phyloP scores from a whole-genome alignment of 2,113 vertebrate species.

The Ailuropoda melanoleuca region DNA sequence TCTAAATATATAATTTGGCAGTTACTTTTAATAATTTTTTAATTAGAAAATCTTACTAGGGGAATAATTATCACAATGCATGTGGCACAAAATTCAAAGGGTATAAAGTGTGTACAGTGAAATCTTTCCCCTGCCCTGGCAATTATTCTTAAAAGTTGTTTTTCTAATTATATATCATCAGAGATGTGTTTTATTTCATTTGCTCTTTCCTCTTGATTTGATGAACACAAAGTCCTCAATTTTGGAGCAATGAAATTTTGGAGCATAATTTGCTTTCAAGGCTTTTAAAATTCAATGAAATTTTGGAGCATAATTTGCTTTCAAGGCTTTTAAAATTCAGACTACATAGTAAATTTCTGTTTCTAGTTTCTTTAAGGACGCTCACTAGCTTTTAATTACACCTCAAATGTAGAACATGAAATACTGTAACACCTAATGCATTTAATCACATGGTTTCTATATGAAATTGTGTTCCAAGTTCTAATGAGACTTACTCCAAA shows the following conservation, averaged over 20 bases:
- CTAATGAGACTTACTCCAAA: neutral
- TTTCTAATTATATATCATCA: conserved; percentile 29
- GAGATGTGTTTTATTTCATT: conserved; percentile 42
- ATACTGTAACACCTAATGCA: neutral
- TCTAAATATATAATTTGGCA: neutral
- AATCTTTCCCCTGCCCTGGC: neutral
- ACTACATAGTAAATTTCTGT: neutral
- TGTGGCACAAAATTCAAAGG: neutral
- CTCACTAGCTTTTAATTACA: neutral
- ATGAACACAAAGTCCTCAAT: conserved; percentile 28
- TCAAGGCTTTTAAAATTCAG: neutral
- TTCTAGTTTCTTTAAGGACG: conserved; percentile 23
- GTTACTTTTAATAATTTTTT: neutral
- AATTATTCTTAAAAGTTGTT: conserved; percentile 6
- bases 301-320: neutral
- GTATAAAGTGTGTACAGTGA: neutral
- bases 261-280: neutral
- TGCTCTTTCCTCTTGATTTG: conserved; percentile 40
- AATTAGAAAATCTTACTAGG: conserved; percentile 5
- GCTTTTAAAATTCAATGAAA: conserved; percentile 15
- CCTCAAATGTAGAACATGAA: neutral
- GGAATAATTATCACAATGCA: neutral
- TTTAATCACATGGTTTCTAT: neutral
- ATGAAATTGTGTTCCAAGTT: neutral
- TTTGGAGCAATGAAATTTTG: conserved; percentile 39